phyloP scores from a whole-genome alignment of 23 tunicate species.

The Botrylloides violaceus region DNA sequence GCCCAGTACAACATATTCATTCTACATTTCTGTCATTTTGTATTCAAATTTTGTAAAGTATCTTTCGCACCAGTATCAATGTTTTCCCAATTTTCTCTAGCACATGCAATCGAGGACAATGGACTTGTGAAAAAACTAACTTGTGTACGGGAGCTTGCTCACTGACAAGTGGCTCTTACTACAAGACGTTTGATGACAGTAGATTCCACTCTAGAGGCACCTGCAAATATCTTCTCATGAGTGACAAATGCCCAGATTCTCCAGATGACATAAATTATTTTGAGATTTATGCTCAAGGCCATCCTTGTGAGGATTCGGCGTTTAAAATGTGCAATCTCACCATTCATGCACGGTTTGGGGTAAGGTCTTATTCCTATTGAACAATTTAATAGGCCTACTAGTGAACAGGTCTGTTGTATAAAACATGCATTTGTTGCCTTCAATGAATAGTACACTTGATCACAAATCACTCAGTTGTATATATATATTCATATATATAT shows the following conservation, averaged over 20 bases:
- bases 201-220: slow-evolving; percentile 16
- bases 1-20: too few species aligned
- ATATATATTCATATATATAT: too few species aligned
- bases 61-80: too few species aligned
- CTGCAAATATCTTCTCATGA: slow-evolving; percentile 6
- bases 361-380: too few species aligned
- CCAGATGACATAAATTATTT: slow-evolving; percentile 1
- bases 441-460: too few species aligned
- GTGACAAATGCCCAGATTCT: slow-evolving; percentile 3
- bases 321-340: slow-evolving; percentile 22
- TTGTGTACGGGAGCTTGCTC: slow-evolving; percentile 12
- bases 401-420: too few species aligned
- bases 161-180: slow-evolving; percentile 15
- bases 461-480: too few species aligned
- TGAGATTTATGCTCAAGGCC: slow-evolving; percentile 12
- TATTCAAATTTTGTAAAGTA: too few species aligned
- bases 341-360: slow-evolving; percentile 12
- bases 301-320: neutral
- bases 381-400: too few species aligned
- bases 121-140: slow-evolving; percentile 9
- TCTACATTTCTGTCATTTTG: too few species aligned
- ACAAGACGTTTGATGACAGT: slow-evolving; percentile 6
- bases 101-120: slow-evolving; percentile 1
- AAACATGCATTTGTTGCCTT: too few species aligned
- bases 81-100: neutral